Conservation (phyloP, 2,113 vertebrate species). For the Pteropus alecto region DNA sequence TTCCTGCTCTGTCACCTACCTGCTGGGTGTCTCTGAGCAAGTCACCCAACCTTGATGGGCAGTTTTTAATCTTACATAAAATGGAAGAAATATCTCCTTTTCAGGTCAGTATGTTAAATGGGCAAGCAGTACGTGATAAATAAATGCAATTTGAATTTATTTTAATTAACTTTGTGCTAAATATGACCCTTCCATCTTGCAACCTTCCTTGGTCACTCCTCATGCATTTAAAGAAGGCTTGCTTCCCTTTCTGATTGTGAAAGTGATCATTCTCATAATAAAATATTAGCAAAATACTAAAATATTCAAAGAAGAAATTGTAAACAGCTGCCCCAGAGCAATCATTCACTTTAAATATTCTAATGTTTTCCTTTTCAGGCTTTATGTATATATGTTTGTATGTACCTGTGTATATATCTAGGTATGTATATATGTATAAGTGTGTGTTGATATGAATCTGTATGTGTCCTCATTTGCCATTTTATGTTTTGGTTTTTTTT, state of each 20-base stretch:
- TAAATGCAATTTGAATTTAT: neutral
- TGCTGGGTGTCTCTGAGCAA: neutral
- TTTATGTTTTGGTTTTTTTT: neutral
- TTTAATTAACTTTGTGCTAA: neutral
- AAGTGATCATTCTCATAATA: neutral
- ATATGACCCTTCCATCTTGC: neutral
- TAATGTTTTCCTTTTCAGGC: neutral
- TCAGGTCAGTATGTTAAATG: neutral
- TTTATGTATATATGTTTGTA: neutral
- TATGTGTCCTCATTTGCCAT: neutral
- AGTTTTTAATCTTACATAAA: neutral
- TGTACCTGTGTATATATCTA: neutral
- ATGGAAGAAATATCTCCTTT: neutral
- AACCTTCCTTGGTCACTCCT: neutral
- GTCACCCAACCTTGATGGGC: neutral
- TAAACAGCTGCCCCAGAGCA: neutral
- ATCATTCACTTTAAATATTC: neutral
- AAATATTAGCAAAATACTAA: neutral
- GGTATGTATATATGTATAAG: too few relatives aligned
- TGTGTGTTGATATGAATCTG: neutral
- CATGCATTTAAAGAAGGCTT: neutral
- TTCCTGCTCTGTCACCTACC: neutral
- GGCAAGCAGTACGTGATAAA: neutral
- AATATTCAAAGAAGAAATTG: neutral
- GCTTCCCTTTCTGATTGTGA: neutral